Percentiles rank a stretch among this genome's conserved stretches.
Evolutionary conservation across 64 coral and sea anemone genomes (phyloP).

Genomic region (Actinia equina): DNA sequence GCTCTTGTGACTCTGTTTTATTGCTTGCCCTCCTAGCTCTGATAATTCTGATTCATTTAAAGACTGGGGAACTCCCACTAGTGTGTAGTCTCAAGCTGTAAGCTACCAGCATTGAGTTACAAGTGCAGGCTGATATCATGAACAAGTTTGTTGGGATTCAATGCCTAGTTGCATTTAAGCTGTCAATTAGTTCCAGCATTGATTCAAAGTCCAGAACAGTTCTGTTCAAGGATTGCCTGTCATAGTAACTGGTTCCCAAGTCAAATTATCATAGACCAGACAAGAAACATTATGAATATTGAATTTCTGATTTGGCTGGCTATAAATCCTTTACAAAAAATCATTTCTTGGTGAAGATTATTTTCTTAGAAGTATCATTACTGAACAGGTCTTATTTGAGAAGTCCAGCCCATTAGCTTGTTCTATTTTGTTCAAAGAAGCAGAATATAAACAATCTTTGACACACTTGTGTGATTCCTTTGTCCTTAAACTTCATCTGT

Average conservation of each 20-base stretch:
- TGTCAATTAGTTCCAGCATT: conserved; percentile 17
- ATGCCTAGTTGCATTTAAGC: not conserved
- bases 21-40: conserved; percentile 10
- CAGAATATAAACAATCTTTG: not conserved
- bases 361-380: not conserved
- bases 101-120: not conserved
- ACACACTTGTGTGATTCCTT: not conserved
- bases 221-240: conserved; percentile 5
- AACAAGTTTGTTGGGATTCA: not conserved
- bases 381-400: conserved; percentile 1
- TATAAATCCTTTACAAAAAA: not conserved
- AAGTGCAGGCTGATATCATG: not conserved
- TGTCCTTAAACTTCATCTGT: not conserved
- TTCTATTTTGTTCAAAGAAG: not conserved
- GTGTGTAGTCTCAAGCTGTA: not conserved
- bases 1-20: conserved; percentile 17
- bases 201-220: conserved; percentile 8
- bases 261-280: conserved; percentile 4
- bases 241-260: conserved; percentile 18
- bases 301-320: not conserved
- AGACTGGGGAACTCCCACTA: not conserved
- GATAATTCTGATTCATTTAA: conserved; percentile 22
- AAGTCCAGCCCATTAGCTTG: not conserved
- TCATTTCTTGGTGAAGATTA: not conserved
- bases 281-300: conserved; percentile 13